A percentile compares a stretch with the other conserved stretches of the same genome.
phyloP scores from a whole-genome alignment of 2,797 vertebrate species.

The Gymnocypris eckloni region DNA sequence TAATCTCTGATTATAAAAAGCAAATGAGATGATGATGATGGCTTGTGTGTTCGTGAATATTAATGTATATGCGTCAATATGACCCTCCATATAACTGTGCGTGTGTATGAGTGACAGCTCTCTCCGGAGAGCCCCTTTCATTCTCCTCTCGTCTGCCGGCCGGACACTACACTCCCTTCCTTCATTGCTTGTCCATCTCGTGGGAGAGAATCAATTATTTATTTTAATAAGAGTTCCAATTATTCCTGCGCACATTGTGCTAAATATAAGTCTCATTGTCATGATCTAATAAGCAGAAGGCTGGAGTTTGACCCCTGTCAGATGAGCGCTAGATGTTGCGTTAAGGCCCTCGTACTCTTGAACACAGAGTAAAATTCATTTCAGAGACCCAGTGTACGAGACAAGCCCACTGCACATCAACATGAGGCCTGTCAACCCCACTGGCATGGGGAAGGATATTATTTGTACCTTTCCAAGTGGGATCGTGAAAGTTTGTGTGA shows the following conservation, averaged over 20 bases:
- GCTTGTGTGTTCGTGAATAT: neutral
- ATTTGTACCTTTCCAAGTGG: slow-evolving; percentile 14
- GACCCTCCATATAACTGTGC: neutral
- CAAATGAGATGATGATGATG: neutral
- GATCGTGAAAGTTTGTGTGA: slow-evolving; percentile 1
- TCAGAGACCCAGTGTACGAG: slow-evolving; percentile 28
- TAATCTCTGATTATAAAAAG: neutral
- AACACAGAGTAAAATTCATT: neutral
- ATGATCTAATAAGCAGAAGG: slow-evolving; percentile 60
- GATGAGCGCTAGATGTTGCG: slow-evolving; percentile 35
- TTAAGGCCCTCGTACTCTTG: slow-evolving; percentile 25
- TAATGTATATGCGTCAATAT: neutral
- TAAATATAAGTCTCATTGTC: slow-evolving; percentile 64
- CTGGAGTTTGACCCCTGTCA: slow-evolving; percentile 56
- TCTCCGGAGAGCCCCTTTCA: slow-evolving; percentile 34
- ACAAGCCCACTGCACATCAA: slow-evolving; percentile 20
- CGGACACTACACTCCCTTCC: slow-evolving; percentile 44
- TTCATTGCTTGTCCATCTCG: slow-evolving; percentile 44
- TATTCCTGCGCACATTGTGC: slow-evolving; percentile 45
- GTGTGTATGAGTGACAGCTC: slow-evolving; percentile 30
- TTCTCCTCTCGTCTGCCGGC: slow-evolving; percentile 1
- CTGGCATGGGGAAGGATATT: slow-evolving; percentile 5
- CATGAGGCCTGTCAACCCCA: slow-evolving; percentile 18
- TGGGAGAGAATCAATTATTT: slow-evolving; percentile 59
- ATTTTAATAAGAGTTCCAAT: slow-evolving; percentile 60